These are phyloP conservation scores for Psittacus erithacus DNA, from an alignment of 2,113 vertebrate species.

Conservation along the genomic window DNA sequence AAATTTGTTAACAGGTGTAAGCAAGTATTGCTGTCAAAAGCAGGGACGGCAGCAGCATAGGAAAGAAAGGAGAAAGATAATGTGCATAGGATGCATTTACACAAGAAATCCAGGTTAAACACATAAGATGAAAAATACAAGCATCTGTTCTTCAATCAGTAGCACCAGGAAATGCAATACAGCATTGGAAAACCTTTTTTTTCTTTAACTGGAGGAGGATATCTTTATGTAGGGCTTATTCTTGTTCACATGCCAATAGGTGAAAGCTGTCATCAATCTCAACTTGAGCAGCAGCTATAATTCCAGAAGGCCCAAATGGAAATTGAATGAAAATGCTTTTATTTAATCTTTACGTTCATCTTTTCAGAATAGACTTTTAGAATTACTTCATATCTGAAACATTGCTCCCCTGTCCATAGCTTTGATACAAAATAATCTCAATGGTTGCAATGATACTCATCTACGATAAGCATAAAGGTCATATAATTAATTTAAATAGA, in stretches of 20 bases:
- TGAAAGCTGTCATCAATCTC: not conserved
- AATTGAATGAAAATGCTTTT: not conserved
- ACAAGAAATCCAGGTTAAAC: not conserved
- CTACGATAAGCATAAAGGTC: not conserved
- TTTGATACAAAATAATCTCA: not conserved
- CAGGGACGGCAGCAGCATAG: rapidly evolving
- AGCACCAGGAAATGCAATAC: not conserved
- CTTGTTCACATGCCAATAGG: not conserved
- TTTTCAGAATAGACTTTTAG: not conserved
- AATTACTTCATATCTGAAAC: not conserved
- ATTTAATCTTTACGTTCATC: not conserved
- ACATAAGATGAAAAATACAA: not conserved
- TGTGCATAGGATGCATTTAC: not conserved
- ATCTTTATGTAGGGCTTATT: not conserved
- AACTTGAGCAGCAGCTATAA: not conserved
- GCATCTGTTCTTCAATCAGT: not conserved
- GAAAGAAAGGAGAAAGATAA: not conserved
- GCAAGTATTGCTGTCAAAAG: not conserved
- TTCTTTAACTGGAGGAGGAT: not conserved
- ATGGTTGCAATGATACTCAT: not conserved
- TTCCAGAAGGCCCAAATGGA: not conserved
- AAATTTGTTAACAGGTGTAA: not conserved
- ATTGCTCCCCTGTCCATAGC: not conserved
- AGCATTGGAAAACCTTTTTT: not conserved
- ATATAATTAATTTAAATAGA: not conserved